These are phyloP conservation scores for Oxyura jamaicensis DNA, from an alignment of 2,113 vertebrate genomes.

Conservation along the genomic window DNA sequence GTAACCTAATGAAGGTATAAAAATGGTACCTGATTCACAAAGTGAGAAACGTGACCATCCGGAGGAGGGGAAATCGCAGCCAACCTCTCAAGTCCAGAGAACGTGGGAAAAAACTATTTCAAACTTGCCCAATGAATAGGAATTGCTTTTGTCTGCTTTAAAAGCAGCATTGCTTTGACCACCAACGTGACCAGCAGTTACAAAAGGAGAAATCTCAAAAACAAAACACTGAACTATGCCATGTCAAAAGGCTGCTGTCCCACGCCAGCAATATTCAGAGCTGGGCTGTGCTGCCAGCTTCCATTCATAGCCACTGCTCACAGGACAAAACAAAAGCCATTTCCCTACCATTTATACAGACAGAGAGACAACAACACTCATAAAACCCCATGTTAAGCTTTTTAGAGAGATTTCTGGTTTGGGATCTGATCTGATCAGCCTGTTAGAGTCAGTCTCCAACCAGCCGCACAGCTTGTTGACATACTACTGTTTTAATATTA, in stretches of 20 bases:
- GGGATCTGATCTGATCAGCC: neutral
- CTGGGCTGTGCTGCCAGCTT: neutral
- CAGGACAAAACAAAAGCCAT: neutral
- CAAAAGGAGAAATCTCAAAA: conserved; percentile 48
- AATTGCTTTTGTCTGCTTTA: conserved; percentile 35
- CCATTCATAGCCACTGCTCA: neutral
- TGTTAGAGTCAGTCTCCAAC: neutral
- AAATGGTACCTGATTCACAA: neutral
- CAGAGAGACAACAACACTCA: neutral
- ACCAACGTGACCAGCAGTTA: conserved; percentile 54
- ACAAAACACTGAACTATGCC: conserved; percentile 3
- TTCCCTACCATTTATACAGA: neutral
- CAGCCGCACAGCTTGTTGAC: neutral
- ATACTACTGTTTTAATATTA: neutral
- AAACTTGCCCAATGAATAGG: conserved; percentile 26
- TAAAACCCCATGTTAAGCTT: neutral
- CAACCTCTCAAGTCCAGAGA: neutral
- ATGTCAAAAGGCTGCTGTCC: conserved; percentile 36
- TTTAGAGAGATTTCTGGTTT: neutral
- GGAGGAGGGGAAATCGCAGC: neutral
- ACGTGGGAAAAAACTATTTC: conserved; percentile 24
- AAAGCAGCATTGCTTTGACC: conserved; percentile 30
- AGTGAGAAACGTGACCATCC: neutral
- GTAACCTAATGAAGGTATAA: neutral
- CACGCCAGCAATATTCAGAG: neutral